A percentile compares a stretch with the other conserved stretches of the same genome.
phyloP scores from a whole-genome alignment of 1,140 invertebrate species.

The Parapsyche elsis region DNA sequence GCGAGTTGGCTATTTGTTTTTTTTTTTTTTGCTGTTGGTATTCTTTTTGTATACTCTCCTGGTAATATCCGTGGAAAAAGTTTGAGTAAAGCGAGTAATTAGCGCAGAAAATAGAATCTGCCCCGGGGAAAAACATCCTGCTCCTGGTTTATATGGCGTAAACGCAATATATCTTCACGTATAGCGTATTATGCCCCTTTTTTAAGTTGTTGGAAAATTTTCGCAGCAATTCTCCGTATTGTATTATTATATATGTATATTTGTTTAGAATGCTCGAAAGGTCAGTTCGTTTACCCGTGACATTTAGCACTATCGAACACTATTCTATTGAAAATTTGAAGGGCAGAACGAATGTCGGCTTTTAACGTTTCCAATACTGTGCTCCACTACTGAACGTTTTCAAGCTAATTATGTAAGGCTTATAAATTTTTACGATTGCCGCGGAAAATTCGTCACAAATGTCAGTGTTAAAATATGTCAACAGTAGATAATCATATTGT shows the following conservation, averaged over 20 bases:
- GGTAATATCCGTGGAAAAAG: conserved; percentile 16
- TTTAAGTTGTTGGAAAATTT: background rate
- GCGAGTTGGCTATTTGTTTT: background rate
- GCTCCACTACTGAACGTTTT: background rate
- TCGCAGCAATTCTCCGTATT: background rate
- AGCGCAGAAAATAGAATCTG: conserved; percentile 38
- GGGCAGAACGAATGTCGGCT: conserved; percentile 15
- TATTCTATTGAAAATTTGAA: conserved; percentile 26
- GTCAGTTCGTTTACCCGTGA: conserved; percentile 18
- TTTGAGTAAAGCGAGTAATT: conserved; percentile 35
- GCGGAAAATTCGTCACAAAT: too few relatives aligned
- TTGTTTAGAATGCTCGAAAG: background rate
- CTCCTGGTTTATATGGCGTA: background rate
- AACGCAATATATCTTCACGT: background rate
- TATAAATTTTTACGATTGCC: too few relatives aligned
- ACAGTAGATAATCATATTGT: too few relatives aligned
- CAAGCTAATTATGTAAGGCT: background rate
- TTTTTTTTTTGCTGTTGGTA: conserved; percentile 2
- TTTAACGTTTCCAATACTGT: background rate
- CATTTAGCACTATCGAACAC: conserved; percentile 26
- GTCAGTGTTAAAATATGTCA: too few relatives aligned
- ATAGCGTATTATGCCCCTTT: too few relatives aligned
- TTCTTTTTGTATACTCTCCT: conserved; percentile 18
- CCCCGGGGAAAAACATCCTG: background rate
- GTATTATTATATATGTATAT: background rate